These are phyloP conservation scores for Pseudolaguvia tuberculata DNA, from an alignment of 2,113 vertebrate species.

Conservation along the genomic window DNA sequence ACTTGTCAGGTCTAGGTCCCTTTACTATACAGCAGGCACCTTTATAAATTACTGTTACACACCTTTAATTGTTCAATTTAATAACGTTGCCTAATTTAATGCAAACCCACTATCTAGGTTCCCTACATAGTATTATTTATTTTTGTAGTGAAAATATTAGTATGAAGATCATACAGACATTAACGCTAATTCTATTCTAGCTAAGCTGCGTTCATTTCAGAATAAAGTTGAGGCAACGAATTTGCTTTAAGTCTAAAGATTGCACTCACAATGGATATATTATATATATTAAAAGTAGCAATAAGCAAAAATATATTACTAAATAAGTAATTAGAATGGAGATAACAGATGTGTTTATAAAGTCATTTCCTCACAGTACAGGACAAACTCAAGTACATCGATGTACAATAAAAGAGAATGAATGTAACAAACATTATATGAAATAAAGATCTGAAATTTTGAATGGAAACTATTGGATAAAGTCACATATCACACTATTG, in stretches of 20 bases:
- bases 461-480: background rate
- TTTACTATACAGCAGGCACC: background rate
- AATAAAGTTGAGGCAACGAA: slow-evolving; percentile 17
- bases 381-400: background rate
- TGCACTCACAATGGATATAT: background rate
- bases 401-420: background rate
- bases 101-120: background rate
- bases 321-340: background rate
- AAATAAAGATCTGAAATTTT: background rate
- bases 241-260: background rate
- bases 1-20: slow-evolving; percentile 7
- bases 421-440: background rate
- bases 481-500: background rate
- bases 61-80: slow-evolving; percentile 1
- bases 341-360: background rate
- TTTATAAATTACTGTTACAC: slow-evolving; percentile 13
- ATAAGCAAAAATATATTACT: slow-evolving; percentile 1
- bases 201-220: background rate
- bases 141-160: background rate
- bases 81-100: no score
- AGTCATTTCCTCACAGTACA: background rate
- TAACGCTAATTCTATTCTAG: background rate
- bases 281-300: background rate
- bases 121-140: background rate
- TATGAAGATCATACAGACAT: background rate